These are phyloP conservation scores for Nipponacmea schrenckii DNA, from an alignment of 2,888 invertebrate species.

Conservation along the genomic window DNA sequence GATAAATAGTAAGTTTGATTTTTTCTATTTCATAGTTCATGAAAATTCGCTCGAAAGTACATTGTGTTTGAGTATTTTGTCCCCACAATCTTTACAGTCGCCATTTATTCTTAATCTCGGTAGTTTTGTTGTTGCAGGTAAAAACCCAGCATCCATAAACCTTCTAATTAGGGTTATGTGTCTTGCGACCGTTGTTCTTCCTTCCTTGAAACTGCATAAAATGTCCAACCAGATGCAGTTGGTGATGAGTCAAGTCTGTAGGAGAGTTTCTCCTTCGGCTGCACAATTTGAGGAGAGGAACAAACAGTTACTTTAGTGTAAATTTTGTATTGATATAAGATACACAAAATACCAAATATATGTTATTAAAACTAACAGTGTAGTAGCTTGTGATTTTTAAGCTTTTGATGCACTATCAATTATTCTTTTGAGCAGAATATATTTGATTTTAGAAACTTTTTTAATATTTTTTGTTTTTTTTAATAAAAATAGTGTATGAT, in stretches of 20 bases:
- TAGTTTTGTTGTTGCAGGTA: background rate
- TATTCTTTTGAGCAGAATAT: too few relatives aligned
- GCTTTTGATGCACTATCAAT: too few relatives aligned
- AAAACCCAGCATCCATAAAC: background rate
- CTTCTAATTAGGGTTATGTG: background rate
- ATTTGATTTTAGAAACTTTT: too few relatives aligned
- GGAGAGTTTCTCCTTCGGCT: background rate
- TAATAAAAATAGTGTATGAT: too few relatives aligned
- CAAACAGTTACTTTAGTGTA: background rate
- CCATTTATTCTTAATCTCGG: background rate
- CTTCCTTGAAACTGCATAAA: slow-evolving; percentile 3
- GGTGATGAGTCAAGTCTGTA: slow-evolving; percentile 3
- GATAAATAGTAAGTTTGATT: too few relatives aligned
- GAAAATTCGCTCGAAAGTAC: too few relatives aligned
- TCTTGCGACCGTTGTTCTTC: slow-evolving; percentile 6
- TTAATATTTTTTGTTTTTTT: too few relatives aligned
- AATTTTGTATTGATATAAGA: background rate
- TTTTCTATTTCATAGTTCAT: too few relatives aligned
- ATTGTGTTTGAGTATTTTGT: too few relatives aligned
- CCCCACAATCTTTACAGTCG: background rate
- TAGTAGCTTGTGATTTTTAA: too few relatives aligned
- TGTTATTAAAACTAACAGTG: too few relatives aligned
- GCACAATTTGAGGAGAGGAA: slow-evolving; percentile 1
- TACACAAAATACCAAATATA: background rate
- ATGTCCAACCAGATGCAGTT: slow-evolving; percentile 5